Evolutionary conservation across 53 echinoderm and acorn worm genomes (phyloP).

Genomic region (Echinarachnius parma): DNA sequence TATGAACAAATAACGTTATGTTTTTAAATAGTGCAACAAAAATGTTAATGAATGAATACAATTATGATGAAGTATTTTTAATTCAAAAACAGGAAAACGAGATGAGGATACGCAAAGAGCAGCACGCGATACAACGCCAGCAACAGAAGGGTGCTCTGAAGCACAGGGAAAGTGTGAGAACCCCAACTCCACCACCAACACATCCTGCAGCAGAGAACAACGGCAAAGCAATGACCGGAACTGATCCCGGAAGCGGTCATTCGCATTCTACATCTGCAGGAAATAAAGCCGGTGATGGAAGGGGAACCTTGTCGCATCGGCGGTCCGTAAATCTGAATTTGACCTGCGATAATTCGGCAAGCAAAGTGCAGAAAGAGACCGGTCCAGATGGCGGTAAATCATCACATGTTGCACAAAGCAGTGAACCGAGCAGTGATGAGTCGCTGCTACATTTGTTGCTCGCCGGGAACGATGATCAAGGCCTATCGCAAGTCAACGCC

Average conservation of each 20-base stretch:
- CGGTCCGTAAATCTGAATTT: slow-evolving; percentile 70
- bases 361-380: slow-evolving; percentile 16
- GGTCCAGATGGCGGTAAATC: slow-evolving; percentile 1
- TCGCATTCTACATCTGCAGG: slow-evolving; percentile 45
- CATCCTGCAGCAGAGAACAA: slow-evolving; percentile 22
- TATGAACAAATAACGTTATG: too few relatives aligned
- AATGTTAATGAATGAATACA: too few relatives aligned
- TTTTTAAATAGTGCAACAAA: too few relatives aligned
- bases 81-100: slow-evolving; percentile 88
- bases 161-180: slow-evolving; percentile 54
- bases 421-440: slow-evolving; percentile 58
- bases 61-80: too few relatives aligned
- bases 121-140: slow-evolving; percentile 68
- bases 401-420: too few relatives aligned
- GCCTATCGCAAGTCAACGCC: slow-evolving; percentile 39
- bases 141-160: slow-evolving; percentile 56
- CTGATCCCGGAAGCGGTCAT: slow-evolving; percentile 54
- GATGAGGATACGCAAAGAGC: slow-evolving; percentile 64
- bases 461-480: slow-evolving; percentile 64
- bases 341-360: slow-evolving; percentile 59
- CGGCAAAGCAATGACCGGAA: slow-evolving; percentile 42
- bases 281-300: slow-evolving; percentile 4
- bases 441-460: slow-evolving; percentile 61
- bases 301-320: slow-evolving; percentile 54
- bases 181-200: slow-evolving; percentile 60